A percentile compares a stretch with the other conserved stretches of the same genome.
Conservation (phyloP, 2,888 invertebrate genomes). For the Panorpa germanica region DNA sequence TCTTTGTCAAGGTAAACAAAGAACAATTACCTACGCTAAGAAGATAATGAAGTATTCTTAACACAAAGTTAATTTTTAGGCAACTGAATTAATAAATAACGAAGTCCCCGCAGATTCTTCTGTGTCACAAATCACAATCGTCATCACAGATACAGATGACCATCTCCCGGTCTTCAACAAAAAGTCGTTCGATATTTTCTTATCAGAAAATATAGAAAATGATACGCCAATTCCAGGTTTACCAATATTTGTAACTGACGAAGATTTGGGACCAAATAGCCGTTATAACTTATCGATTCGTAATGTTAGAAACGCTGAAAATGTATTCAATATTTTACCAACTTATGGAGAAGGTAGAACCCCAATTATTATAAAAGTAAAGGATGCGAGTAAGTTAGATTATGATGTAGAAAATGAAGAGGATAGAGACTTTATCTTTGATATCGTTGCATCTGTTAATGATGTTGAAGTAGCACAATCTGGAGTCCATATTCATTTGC, state of each 20-base stretch:
- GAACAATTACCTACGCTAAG: background rate
- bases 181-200: slow-evolving; percentile 41
- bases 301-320: slow-evolving; percentile 35
- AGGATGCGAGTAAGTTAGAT: slow-evolving; percentile 43
- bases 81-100: slow-evolving; percentile 53
- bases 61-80: slow-evolving; percentile 24
- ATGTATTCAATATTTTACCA: slow-evolving; percentile 43
- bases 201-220: slow-evolving; percentile 56
- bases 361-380: slow-evolving; percentile 52
- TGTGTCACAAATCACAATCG: slow-evolving; percentile 49
- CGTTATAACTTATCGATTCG: slow-evolving; percentile 41
- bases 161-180: slow-evolving; percentile 53
- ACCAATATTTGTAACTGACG: slow-evolving; percentile 52
- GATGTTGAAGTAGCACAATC: slow-evolving; percentile 35
- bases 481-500: slow-evolving; percentile 39
- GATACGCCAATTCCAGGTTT: slow-evolving; percentile 51
- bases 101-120: slow-evolving; percentile 49
- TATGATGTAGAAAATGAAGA: slow-evolving; percentile 44
- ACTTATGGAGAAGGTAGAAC: slow-evolving; percentile 49
- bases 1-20: slow-evolving; percentile 34
- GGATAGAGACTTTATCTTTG: slow-evolving; percentile 40
- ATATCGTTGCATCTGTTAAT: slow-evolving; percentile 39
- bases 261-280: slow-evolving; percentile 54
- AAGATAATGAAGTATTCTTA: slow-evolving; percentile 9
- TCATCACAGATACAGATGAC: slow-evolving; percentile 63